Base-by-base conservation (phyloP, 2,888 invertebrate species). In the Lithophane socia region DNA sequence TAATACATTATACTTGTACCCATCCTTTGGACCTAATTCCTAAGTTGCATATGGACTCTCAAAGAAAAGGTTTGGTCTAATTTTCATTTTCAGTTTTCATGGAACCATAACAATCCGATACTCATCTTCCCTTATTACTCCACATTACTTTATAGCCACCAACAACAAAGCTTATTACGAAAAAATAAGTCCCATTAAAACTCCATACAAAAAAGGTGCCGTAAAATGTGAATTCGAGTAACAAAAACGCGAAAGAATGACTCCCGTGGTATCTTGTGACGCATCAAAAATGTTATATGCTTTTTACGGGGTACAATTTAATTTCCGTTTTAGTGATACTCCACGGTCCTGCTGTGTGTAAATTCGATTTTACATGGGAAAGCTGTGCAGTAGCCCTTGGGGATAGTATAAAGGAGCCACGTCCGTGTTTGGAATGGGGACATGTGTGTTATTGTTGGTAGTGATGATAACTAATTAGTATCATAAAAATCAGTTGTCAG, bases 231-330 rank as follows among this genome's bases (percentile, higher is more conserved):
- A 83, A 85, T 87, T 88, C 84, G 80, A 81, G 79, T 86, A 83
- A 82, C 85, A 88, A 86, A 88, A 88, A 18, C 86, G 84, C 75
- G 85, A 79, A 83, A 81, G 89, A 92, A 92, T 92, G 91, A 92
- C 90, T 89, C 86, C 79, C 79, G 77, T 85, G 64, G 90, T 92
- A 92, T 92, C 91, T 86, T 88, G 85, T 90, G 91, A 89, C 91
- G 87, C 90, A 92, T 92, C 92, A 92, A 92, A 81, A 93, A 92
- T 88, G 90, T 91, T 91, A 91, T 92, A 91, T 91, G 90, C 90
- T 90, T 93, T 93, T 92, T 91, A 93, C 91, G 90, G 89, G 82
- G 89, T 88, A 90, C 91, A 93, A 94, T 94, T 93, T 93, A 92
- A 94, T 94, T 94, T 94, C 91, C 92, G 90, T 82, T 88, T 88